Base-by-base conservation (phyloP, 2,113 vertebrate genomes). In the Xenus cinereus region DNA sequence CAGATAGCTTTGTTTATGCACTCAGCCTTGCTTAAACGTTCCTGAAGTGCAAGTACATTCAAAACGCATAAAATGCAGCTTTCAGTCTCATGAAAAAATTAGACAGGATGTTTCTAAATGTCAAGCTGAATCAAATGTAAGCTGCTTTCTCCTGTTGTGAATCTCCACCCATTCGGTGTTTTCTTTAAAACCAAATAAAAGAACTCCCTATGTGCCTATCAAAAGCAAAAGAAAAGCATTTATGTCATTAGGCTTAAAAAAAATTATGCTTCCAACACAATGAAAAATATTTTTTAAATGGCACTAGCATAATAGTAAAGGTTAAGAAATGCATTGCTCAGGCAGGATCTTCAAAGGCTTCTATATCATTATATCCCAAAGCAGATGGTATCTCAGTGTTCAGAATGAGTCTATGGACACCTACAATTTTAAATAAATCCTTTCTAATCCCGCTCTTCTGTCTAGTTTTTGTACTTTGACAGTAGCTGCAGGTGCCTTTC, bases 271-370 rank as follows among this genome's bases (percentile, higher is more conserved):
- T 94, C 72, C 43, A 90, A 90, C 56, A 89, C 77, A 92, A 68
- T 66, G 73, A 97, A 82, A 94, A 95, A 77, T 82, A 82, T 80
- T 95, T 93, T 88, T 90, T 30, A 95, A 84, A 91, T n/a, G 74
- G 63, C 43, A 89, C 59, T 77, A 78, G 75, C 96, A 53, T 48
- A 95, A 95, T 39, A 95, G 89, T 73, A 90, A 94, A 95, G 57
- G 87, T 91, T 95, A 97, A 96, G 96, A 95, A 97, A 88, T 84
- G 53, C 71, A 86, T 72, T 91, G 87, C 96, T 97, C 94, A 93
- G 67, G 64, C 83, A 83, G 75, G 88, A 94, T 95, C 98, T 98
- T 98, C 98, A 98, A 98, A 98, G 98, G 91, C 51, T 86, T 85
- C 84, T 96, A 95, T 97, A 98, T 98, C 96, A 48, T 95, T 88